Percentiles rank a stretch among this genome's conserved stretches.
These are phyloP conservation scores for Acleris holmiana DNA, from an alignment of 2,888 invertebrate species.

Conservation along the genomic window DNA sequence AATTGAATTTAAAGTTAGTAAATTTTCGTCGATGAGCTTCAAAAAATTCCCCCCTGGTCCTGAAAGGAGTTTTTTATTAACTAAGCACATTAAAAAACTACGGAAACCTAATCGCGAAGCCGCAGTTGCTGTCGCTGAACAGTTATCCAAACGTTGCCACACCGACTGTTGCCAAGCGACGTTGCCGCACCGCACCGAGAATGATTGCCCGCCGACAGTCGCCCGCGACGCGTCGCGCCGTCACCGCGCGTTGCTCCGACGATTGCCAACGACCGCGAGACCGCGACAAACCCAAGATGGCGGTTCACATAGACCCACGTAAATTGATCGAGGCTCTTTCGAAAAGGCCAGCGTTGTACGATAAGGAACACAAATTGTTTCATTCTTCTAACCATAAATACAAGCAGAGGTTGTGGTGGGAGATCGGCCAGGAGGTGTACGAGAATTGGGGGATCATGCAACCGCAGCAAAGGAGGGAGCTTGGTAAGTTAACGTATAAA, in stretches of 20 bases:
- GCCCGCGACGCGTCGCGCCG: conserved; percentile 26
- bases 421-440: conserved; percentile 57
- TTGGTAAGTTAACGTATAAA: conserved; percentile 45
- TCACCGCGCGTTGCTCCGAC: too few relatives aligned
- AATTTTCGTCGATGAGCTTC: too few relatives aligned
- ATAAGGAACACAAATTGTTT: conserved; percentile 51
- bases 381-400: conserved; percentile 53
- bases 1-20: too few relatives aligned
- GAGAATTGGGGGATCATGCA: conserved; percentile 53
- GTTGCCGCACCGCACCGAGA: conserved; percentile 18
- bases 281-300: conserved; percentile 42
- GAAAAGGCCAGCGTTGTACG: conserved; percentile 55
- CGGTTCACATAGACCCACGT: conserved; percentile 51
- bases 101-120: too few relatives aligned
- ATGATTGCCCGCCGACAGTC: conserved; percentile 16
- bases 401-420: conserved; percentile 58
- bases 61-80: too few relatives aligned
- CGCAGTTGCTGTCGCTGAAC: too few relatives aligned
- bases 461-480: conserved; percentile 55
- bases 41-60: too few relatives aligned
- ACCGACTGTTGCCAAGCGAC: conserved; percentile 1
- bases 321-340: conserved; percentile 57
- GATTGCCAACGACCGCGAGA: not conserved
- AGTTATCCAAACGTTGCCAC: too few relatives aligned
- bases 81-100: too few relatives aligned